Base-by-base conservation (phyloP, 2,113 vertebrate species). In the Carassius gibelio region DNA sequence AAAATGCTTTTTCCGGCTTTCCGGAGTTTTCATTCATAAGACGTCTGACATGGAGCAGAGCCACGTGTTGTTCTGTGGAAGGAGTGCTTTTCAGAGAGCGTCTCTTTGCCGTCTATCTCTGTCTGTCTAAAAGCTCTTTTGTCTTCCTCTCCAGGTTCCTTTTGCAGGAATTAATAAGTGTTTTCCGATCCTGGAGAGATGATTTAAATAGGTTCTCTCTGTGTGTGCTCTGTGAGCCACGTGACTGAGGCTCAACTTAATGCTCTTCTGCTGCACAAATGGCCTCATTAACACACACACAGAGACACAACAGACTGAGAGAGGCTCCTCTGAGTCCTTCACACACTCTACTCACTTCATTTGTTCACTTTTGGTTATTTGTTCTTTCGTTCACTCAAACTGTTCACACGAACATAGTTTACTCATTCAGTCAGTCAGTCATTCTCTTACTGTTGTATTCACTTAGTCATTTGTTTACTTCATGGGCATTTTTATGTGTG, bases 101-200 rank as follows among this genome's bases (percentile, higher is more conserved):
- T 83, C 48, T 62, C 61, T 48, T 3, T 48, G 42, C 45, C 10
- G 0, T 48, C 45, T 87, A 42, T 13, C 21, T 23, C 64, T 42
- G n/a, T 75, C 64, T 74, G 55, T 76, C 26, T 84, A 72, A 83
- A 86, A 87, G 82, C 75, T 57, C 34, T 79, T 84, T 87, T 88
- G 85, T 86, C 57, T 81, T 88, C 87, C 72, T 83, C 81, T 59
- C 89, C 86, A 84, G 91, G 90, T 92, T 92, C 90, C 90, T 91
- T 92, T 91, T 93, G 88, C 83, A 87, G 87, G 91, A 90, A 93
- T 93, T 93, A 93, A 93, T 93, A 91, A 91, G 50, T 36, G 87
- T 91, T 93, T 94, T 93, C 89, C 92, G 92, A 93, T 94, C 93
- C 92, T 93, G 88, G 89, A 91, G 91, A 92, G 93, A 94, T 94